These are phyloP conservation scores for Amphiprion clarkii DNA, from an alignment of 2,797 vertebrate species.

Conservation along the genomic window DNA sequence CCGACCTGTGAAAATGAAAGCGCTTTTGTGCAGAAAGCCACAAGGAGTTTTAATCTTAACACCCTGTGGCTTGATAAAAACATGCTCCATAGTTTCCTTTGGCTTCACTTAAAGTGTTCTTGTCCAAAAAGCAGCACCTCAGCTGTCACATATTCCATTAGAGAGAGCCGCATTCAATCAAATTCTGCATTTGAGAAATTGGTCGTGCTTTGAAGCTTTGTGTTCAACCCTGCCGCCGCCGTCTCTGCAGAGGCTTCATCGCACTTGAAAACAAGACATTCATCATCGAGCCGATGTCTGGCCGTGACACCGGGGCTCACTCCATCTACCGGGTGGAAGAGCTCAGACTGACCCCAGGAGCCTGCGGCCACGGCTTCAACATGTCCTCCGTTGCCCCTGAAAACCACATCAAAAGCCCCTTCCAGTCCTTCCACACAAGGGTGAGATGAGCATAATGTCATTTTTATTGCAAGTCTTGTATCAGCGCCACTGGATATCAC, in stretches of 20 bases:
- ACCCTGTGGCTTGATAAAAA: conserved; percentile 13
- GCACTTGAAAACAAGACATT: conserved; percentile 90
- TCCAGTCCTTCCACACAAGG: conserved; percentile 83
- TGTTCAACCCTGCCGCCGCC: conserved; percentile 44
- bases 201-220: conserved; percentile 45
- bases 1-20: conserved; percentile 20
- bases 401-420: conserved; percentile 64
- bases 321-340: conserved; percentile 88
- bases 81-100: conserved; percentile 21
- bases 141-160: conserved; percentile 38
- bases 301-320: conserved; percentile 79
- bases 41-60: conserved; percentile 6
- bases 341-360: conserved; percentile 83
- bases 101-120: conserved; percentile 13
- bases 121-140: neutral
- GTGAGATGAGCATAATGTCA: conserved; percentile 80
- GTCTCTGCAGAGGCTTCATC: conserved; percentile 91
- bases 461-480: conserved; percentile 18
- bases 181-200: conserved; percentile 31
- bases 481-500: conserved; percentile 3
- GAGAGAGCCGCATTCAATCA: conserved; percentile 32
- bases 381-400: conserved; percentile 68
- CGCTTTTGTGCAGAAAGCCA: conserved; percentile 14
- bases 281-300: conserved; percentile 89
- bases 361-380: conserved; percentile 89